These are phyloP conservation scores for Holacanthella duospinosa DNA, from an alignment of 2,888 invertebrate genomes.

Conservation along the genomic window DNA sequence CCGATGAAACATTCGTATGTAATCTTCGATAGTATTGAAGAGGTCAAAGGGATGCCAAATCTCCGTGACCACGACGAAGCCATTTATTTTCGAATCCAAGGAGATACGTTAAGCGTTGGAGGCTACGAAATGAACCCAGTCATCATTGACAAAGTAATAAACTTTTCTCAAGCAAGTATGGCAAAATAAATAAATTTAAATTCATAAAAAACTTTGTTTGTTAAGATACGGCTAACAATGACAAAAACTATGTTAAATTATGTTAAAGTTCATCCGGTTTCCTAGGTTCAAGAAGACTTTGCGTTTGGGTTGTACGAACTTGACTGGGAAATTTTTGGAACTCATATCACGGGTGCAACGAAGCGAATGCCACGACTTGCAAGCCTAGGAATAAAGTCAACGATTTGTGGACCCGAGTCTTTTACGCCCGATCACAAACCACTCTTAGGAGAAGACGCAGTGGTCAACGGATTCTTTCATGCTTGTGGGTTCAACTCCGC, in stretches of 20 bases:
- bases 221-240: too few relatives aligned
- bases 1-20: constrained; percentile 85
- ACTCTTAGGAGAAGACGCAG: constrained; percentile 41
- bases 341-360: constrained; percentile 58
- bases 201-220: too few relatives aligned
- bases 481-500: constrained; percentile 82
- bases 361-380: constrained; percentile 64
- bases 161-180: too few relatives aligned
- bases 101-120: constrained; percentile 70
- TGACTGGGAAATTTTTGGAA: constrained; percentile 73
- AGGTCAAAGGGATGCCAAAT: constrained; percentile 65
- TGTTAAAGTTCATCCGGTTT: constrained; percentile 4
- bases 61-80: constrained; percentile 74
- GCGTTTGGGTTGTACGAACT: constrained; percentile 75
- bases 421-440: neutral
- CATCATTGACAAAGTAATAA: constrained; percentile 51
- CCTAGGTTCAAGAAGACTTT: constrained; percentile 60
- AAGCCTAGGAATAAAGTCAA: constrained; percentile 67
- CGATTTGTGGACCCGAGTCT: constrained; percentile 74
- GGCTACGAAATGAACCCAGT: constrained; percentile 81
- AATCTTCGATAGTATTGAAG: constrained; percentile 65
- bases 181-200: too few relatives aligned
- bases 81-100: constrained; percentile 71
- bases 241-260: too few relatives aligned
- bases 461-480: constrained; percentile 60